Base-by-base conservation (phyloP, 2,797 vertebrate species). In the Pitangus sulphuratus region DNA sequence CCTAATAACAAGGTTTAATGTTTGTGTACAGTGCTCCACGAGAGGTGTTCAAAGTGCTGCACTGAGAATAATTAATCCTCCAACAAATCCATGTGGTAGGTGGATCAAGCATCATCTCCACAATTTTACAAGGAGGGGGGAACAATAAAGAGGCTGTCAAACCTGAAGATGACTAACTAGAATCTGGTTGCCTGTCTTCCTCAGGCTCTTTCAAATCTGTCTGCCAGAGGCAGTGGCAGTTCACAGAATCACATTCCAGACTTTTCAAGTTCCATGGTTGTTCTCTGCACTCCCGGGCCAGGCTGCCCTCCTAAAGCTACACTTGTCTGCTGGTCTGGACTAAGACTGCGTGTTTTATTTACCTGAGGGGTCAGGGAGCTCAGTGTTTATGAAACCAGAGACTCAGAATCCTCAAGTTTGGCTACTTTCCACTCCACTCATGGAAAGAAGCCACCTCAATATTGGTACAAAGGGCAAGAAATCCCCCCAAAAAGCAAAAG, bases 51-150 rank as follows among this genome's bases (percentile, higher is more conserved):
- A 58, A 81, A 93, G 82, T 22, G 74, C 72, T 62, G 61, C 40
- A 35, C 76, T 45, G 87, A 95, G 79, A 87, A 85, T 87, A 93
- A 96, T 78, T 86, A 88, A 89, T 81, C 82, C 69, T 91, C 84
- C 71, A 94, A 93, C 64, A 92, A 69, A 57, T 81, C 58, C 84
- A 64, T n/a, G 35, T 44, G 80, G 84, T 87, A 93, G 92, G 79
- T 93, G 92, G 84, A 89, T 96, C 84, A 83, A 93, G 81, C 69
- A 90, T 50, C 68, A 40, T 69, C 95, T 77, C 85, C 76, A 70
- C 65, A 45, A 65, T 92, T 95, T 85, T 76, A 72, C 88, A 87
- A 28, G 57, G 53, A 37, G 40, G 15, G 40, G 25, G 53, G 42
- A 86, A 86, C 50, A 30, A 81, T 61, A 89, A 87, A 84, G 69